Conservation (phyloP, 2,888 invertebrate genomes). For the Plebejus argus region DNA sequence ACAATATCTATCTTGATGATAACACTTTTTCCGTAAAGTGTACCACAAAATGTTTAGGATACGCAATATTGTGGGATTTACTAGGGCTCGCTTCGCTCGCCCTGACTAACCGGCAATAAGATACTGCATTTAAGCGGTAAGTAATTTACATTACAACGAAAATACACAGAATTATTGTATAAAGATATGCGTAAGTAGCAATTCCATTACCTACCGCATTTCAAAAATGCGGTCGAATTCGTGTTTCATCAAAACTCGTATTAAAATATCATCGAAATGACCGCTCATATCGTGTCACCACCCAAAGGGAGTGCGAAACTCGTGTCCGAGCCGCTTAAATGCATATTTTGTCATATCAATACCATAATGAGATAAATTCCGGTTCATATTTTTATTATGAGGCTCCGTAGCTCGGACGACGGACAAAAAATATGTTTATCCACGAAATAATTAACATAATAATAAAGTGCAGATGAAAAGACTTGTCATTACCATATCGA, state of each 20-base stretch:
- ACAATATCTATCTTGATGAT: too few relatives aligned
- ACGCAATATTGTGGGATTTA: background rate
- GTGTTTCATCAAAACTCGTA: slow-evolving; percentile 8
- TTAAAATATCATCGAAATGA: background rate
- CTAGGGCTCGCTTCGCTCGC: too few relatives aligned
- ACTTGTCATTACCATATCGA: slow-evolving; percentile 43
- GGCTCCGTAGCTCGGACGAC: background rate
- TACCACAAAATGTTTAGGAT: too few relatives aligned
- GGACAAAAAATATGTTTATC: slow-evolving; percentile 26
- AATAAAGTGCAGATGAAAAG: slow-evolving; percentile 41
- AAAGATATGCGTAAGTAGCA: background rate
- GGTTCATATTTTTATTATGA: slow-evolving; percentile 25
- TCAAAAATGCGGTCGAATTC: background rate
- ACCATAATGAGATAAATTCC: slow-evolving; percentile 24
- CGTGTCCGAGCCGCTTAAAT: slow-evolving; percentile 16
- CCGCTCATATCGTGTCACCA: slow-evolving; percentile 12
- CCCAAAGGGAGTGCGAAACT: background rate
- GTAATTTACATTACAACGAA: background rate
- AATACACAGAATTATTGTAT: background rate
- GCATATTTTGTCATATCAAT: slow-evolving; percentile 20
- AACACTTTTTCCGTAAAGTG: too few relatives aligned
- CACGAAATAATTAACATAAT: slow-evolving; percentile 34
- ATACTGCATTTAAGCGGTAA: background rate
- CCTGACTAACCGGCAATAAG: too few relatives aligned
- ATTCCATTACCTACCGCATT: background rate